Percentiles rank a stretch among this genome's conserved stretches.
Conservation (phyloP, 2,888 invertebrate genomes). For the Conomelus anceps region DNA sequence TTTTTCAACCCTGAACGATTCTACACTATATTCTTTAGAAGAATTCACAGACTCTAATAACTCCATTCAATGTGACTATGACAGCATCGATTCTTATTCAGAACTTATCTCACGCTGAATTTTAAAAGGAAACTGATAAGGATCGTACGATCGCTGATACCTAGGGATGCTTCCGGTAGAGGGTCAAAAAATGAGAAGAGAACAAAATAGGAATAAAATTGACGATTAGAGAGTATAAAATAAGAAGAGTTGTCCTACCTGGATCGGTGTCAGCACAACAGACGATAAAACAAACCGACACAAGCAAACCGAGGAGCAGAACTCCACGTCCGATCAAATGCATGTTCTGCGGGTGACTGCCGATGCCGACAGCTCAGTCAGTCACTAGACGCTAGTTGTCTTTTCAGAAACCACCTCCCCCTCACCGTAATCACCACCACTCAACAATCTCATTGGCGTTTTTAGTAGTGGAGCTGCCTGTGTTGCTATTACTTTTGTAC, state of each 20-base stretch:
- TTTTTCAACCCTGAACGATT: too few species aligned
- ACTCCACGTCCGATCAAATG: neutral
- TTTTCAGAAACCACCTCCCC: neutral
- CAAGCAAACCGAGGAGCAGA: neutral
- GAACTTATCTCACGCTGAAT: too few species aligned
- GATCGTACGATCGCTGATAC: too few species aligned
- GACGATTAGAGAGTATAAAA: too few species aligned
- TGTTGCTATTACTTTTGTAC: neutral
- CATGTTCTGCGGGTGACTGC: neutral
- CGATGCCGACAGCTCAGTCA: neutral
- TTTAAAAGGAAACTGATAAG: too few species aligned
- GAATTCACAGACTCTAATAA: too few species aligned
- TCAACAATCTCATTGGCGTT: neutral
- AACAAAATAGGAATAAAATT: too few species aligned
- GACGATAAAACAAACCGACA: neutral
- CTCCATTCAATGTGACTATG: too few species aligned
- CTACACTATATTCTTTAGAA: too few species aligned
- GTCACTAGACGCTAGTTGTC: neutral
- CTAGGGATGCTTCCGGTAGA: too few species aligned
- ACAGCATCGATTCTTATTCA: too few species aligned
- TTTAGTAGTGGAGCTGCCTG: neutral
- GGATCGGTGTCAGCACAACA: neutral
- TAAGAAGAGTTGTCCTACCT: neutral
- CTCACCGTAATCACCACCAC: neutral
- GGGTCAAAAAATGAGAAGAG: too few species aligned